Evolutionary conservation across 37 sponge, comb jelly and placozoan species (phyloP).

Genomic region (Agelas oroides): DNA sequence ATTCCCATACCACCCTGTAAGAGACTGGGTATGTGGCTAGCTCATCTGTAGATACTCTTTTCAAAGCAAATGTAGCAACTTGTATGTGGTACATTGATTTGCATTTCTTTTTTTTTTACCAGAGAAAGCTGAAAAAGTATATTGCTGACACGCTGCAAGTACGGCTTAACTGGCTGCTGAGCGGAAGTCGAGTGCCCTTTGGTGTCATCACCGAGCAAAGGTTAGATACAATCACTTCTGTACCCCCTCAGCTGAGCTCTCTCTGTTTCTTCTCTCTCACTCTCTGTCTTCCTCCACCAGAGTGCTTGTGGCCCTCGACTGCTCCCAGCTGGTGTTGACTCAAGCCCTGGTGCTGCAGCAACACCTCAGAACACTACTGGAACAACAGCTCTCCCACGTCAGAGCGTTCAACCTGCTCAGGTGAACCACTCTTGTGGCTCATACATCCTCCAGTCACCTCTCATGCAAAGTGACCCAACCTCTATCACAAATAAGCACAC

Average conservation of each 20-base stretch:
- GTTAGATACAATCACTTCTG: not conserved
- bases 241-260: no score
- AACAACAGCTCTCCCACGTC: conserved; percentile 25
- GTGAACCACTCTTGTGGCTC: not conserved
- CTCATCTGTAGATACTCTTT: no score
- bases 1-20: no score
- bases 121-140: conserved; percentile 9
- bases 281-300: not conserved
- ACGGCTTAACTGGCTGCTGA: conserved; percentile 37
- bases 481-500: no score
- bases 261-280: not conserved
- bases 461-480: not conserved
- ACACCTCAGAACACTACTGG: conserved; percentile 27
- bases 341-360: conserved; percentile 24
- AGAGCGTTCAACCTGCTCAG: conserved; percentile 48
- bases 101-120: conserved; percentile 4
- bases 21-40: no score
- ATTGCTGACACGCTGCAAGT: not conserved
- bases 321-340: not conserved
- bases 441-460: not conserved
- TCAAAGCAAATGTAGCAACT: no score
- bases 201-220: conserved; percentile 33
- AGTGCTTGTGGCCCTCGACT: conserved; percentile 38
- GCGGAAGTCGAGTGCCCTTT: conserved; percentile 57
- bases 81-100: no score